phyloP scores from a whole-genome alignment of 2,888 invertebrate species.

The Diarsia brunnea region DNA sequence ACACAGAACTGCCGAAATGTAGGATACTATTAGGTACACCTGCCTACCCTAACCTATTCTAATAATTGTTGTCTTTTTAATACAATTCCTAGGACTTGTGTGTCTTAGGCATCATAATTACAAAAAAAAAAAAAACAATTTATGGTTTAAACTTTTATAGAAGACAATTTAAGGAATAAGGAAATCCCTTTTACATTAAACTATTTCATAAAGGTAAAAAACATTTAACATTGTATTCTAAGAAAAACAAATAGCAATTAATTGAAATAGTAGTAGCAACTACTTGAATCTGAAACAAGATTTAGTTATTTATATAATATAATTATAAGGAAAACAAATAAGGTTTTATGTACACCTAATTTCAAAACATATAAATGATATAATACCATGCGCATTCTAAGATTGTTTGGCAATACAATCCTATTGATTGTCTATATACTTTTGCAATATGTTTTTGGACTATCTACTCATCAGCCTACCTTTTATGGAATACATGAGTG shows the following conservation, averaged over 20 bases:
- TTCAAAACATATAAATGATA: slow-evolving; percentile 11
- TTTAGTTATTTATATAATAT: too few species aligned
- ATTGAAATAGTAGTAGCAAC: slow-evolving; percentile 5
- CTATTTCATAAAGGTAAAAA: neutral
- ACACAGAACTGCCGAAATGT: too few species aligned
- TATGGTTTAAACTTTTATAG: neutral
- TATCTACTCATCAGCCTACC: neutral
- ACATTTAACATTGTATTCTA: slow-evolving; percentile 11
- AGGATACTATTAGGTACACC: too few species aligned
- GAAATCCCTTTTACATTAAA: neutral
- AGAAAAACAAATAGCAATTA: slow-evolving; percentile 16
- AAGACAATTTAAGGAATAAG: neutral
- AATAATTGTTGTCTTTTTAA: too few species aligned
- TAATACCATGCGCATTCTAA: neutral
- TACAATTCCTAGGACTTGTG: too few species aligned
- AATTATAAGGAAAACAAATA: slow-evolving; percentile 27
- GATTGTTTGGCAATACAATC: neutral
- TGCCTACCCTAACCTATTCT: too few species aligned
- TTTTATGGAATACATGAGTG: neutral
- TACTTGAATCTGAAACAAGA: slow-evolving; percentile 15
- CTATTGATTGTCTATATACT: neutral
- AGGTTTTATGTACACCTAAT: neutral
- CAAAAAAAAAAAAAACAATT: neutral
- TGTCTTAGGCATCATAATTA: neutral
- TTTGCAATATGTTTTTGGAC: neutral